Percentiles rank a stretch among this genome's conserved stretches.
These are phyloP conservation scores for Bactericera cockerelli DNA, from an alignment of 1,140 invertebrate genomes.

Conservation along the genomic window DNA sequence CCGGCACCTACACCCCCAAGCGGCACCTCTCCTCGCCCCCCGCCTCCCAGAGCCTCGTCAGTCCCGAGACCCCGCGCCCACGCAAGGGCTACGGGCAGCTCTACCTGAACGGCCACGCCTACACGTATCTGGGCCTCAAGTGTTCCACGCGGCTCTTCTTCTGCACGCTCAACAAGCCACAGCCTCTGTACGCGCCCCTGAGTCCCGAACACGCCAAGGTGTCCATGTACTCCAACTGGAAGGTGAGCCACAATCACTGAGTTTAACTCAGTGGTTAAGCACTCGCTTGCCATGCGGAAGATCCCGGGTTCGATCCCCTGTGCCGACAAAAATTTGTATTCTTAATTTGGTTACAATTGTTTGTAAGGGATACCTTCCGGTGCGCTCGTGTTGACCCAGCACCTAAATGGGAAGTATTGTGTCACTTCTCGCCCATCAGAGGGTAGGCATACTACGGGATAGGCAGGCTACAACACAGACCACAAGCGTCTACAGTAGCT, in stretches of 20 bases:
- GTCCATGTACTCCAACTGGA: constrained; percentile 98
- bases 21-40: constrained; percentile 51
- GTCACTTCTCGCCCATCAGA: too few relatives aligned
- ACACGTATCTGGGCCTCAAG: constrained; percentile 80
- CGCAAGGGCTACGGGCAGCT: constrained; percentile 75
- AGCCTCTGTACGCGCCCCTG: constrained; percentile 79
- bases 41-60: constrained; percentile 59
- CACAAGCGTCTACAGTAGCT: too few relatives aligned
- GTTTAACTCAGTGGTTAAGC: too few relatives aligned
- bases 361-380: too few relatives aligned
- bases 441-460: too few relatives aligned
- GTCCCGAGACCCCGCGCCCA: constrained; percentile 76
- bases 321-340: too few relatives aligned
- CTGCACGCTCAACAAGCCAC: constrained; percentile 79
- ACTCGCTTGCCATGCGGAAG: too few relatives aligned
- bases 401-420: too few relatives aligned
- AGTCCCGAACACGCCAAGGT: constrained; percentile 67
- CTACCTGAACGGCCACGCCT: constrained; percentile 78
- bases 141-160: constrained; percentile 80
- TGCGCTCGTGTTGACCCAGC: too few relatives aligned
- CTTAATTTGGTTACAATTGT: too few relatives aligned
- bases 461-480: too few relatives aligned
- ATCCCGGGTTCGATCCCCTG: too few relatives aligned
- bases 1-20: constrained; percentile 61
- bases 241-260: constrained; percentile 34